phyloP scores from a whole-genome alignment of 1,140 invertebrate species.

The Proales similis region DNA sequence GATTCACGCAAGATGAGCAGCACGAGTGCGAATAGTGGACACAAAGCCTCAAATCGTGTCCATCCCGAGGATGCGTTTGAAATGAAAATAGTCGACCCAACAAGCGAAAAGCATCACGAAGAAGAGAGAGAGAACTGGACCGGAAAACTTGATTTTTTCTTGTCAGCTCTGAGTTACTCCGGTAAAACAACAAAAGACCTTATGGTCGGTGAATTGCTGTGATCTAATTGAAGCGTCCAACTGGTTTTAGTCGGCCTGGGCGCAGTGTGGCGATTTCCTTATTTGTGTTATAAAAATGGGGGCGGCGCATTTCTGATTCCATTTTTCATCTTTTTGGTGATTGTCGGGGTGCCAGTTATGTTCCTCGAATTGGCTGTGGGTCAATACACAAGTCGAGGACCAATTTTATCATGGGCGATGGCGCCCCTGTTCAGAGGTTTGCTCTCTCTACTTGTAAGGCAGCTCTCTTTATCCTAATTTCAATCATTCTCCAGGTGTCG shows the following conservation, averaged over 20 bases:
- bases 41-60: too few relatives aligned
- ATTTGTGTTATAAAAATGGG: constrained; percentile 55
- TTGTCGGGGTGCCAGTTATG: constrained; percentile 58
- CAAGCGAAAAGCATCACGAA: constrained; percentile 38
- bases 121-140: constrained; percentile 60
- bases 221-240: constrained; percentile 31
- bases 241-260: constrained; percentile 53
- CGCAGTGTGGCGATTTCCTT: constrained; percentile 56
- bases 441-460: neutral
- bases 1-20: too few relatives aligned
- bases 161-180: constrained; percentile 53
- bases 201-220: neutral
- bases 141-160: constrained; percentile 53
- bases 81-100: neutral
- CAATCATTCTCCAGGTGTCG: constrained; percentile 58
- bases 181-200: neutral
- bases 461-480: neutral
- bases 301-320: constrained; percentile 58
- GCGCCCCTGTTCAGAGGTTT: constrained; percentile 7
- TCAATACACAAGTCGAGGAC: constrained; percentile 52
- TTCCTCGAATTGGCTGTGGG: constrained; percentile 55
- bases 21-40: too few relatives aligned
- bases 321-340: constrained; percentile 58
- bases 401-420: constrained; percentile 48
- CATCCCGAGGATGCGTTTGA: neutral